Conservation (phyloP, 2,113 vertebrate species). For the Gymnogyps californianus region DNA sequence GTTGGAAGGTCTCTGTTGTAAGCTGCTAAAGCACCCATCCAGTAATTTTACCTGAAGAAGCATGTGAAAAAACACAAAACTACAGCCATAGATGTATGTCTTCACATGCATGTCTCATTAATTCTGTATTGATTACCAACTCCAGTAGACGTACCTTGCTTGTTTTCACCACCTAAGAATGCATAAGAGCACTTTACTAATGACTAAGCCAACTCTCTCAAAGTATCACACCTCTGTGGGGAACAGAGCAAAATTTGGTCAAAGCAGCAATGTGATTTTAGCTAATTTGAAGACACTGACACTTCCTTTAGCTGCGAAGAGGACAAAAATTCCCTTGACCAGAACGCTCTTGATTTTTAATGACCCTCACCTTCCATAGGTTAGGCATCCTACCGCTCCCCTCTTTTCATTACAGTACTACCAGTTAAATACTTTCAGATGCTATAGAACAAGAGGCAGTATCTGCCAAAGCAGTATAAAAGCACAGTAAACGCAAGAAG, state of each 20-base stretch:
- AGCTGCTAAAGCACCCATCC: not conserved
- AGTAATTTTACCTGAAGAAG: not conserved
- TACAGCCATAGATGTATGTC: not conserved
- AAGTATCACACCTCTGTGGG: rapidly evolving
- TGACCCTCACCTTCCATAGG: not conserved
- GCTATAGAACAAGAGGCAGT: not conserved
- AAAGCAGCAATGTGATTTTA: not conserved
- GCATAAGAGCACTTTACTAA: not conserved
- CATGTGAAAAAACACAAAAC: not conserved
- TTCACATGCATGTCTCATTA: not conserved
- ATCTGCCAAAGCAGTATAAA: not conserved
- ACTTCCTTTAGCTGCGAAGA: not conserved
- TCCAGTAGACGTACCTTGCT: not conserved
- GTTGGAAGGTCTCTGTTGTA: not conserved
- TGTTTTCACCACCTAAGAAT: not conserved
- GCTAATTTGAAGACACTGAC: not conserved
- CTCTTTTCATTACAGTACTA: not conserved
- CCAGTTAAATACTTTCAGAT: not conserved
- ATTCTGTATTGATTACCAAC: not conserved
- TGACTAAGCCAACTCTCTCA: no score
- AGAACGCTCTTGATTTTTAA: not conserved
- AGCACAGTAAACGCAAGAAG: not conserved
- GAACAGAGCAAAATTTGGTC: not conserved
- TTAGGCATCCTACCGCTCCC: not conserved
- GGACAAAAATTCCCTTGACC: not conserved